phyloP scores from a whole-genome alignment of 2,113 vertebrate genomes.

The Todiramphus saurophagus region DNA sequence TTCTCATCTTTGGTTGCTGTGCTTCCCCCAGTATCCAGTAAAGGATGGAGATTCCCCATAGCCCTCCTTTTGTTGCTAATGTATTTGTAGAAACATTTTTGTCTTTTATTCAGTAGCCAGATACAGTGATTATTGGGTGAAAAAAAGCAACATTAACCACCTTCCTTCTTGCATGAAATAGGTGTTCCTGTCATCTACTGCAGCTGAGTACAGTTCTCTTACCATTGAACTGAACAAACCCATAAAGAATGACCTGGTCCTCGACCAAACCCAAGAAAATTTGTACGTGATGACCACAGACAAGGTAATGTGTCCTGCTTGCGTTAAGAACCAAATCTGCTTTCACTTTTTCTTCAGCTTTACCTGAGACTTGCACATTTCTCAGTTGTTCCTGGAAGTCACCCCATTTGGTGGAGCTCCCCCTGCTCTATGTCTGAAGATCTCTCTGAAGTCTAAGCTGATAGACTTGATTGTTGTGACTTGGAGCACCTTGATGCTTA shows the following conservation, averaged over 20 bases:
- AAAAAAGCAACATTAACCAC: not conserved
- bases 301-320: conserved; percentile 76
- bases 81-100: not conserved
- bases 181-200: conserved; percentile 78
- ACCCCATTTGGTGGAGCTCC: not conserved
- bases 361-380: not conserved
- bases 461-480: not conserved
- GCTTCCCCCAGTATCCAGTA: not conserved
- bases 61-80: not conserved
- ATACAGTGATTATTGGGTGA: not conserved
- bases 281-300: conserved; percentile 89
- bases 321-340: fast-evolving
- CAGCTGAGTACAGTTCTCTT: conserved; percentile 77
- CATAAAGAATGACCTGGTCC: conserved; percentile 86
- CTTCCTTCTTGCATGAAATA: conserved; percentile 57
- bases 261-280: conserved; percentile 78
- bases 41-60: not conserved
- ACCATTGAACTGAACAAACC: conserved; percentile 74
- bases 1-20: not conserved
- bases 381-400: not conserved
- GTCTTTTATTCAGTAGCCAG: not conserved
- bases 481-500: not conserved
- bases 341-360: not conserved
- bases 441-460: not conserved
- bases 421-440: not conserved